Evolutionary conservation across 2,888 invertebrate species (phyloP), one percentile per base, ranked within the genome.

Genomic region (Encarsia formosa): DNA sequence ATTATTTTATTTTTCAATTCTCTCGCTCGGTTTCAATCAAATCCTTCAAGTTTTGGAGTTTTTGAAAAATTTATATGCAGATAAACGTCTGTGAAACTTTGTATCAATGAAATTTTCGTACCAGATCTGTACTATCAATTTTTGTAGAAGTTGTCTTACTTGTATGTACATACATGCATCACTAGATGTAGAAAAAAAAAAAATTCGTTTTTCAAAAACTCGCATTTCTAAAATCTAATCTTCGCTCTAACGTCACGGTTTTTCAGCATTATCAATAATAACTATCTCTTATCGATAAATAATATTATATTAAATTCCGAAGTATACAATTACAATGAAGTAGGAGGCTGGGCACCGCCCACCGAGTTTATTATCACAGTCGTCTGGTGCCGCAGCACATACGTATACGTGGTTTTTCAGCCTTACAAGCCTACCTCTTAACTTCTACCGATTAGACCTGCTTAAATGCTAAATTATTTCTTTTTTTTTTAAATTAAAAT

Each of bases 321-420:
- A 65, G 68, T 70, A 70, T 71, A 71, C 69, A 73, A 71, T 70
- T 69, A 49, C 46, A 59, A 70, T 70, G 71, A 73, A 73, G 71
- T 72, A 72, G 73, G 73, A 72, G 73, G 73, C 73, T 71, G 73
- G 73, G 73, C 73, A 74, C 73, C 73, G 74, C 74, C 74, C 74
- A 74, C 74, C 74, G 74, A 74, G 71, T 65, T 59, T 73, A 74
- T 74, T 73, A n/a, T n/a, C n/a, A 73, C 74, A 74, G 73, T 73
- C 62, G 72, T 68, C 67, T 72, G 74, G 74, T 74, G 72, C 73
- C 74, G 74, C 72, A 73, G 73, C 74, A 74, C 73, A 73, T 74
- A 74, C 74, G 74, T 74, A 74, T 74, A 74, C 74, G 70, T 73
- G 74, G 73, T 74, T n/a, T n/a, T n/a, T 74, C 71, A 72, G 73